Base-by-base conservation (phyloP, 2,113 vertebrate genomes). In the Emydocephalus ijimae region DNA sequence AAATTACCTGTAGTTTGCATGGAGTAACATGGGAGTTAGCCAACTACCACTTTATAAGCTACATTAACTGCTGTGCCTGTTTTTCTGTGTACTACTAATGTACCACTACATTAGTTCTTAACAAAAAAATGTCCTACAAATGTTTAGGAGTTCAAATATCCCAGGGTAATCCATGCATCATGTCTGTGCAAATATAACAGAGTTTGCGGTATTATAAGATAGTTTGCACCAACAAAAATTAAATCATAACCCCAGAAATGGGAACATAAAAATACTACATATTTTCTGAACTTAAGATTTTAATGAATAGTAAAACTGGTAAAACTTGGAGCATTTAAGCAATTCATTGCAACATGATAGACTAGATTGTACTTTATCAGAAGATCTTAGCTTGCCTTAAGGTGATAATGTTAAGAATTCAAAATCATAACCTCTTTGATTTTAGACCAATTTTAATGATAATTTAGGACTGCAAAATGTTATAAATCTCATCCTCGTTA, bases 141-240 rank as follows among this genome's bases (percentile, higher is more conserved):
- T 8, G 24, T 94, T 89, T 26, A 52, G 64, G 12, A 61, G 55
- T 57, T 23, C 9, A 56, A 18, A 55, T 92, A 92, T 92, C 91
- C 45, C 89, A 26, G 43, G 39, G 56, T 93, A 88, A 88, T 91
- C 24, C 45, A 48, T 88, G 50, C 85, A 91, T 88, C 34, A 23
- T 45, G 90, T 29, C 92, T 93, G 89, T 61, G 85, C 29, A 74
- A 90, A 90, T 48, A 87, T 87, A 34, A 45, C 26, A 89, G 18
- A 56, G 4, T 34, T 7, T 3, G 56, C 11, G 85, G 21, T 48
- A 88, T 81, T 88, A 74, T 88, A 52, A 69, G 26, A 74, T 56
- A 56, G 56, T 93, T 39, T 50, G 59, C 54, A 91, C 12, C 26
- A 55, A 56, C 29, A 81, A 34, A 26, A 29, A 26, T 43, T 57